A percentile compares a stretch with the other conserved stretches of the same genome.
These are phyloP conservation scores for Aphelocoma californica DNA, from an alignment of 2,797 vertebrate species.

Conservation along the genomic window DNA sequence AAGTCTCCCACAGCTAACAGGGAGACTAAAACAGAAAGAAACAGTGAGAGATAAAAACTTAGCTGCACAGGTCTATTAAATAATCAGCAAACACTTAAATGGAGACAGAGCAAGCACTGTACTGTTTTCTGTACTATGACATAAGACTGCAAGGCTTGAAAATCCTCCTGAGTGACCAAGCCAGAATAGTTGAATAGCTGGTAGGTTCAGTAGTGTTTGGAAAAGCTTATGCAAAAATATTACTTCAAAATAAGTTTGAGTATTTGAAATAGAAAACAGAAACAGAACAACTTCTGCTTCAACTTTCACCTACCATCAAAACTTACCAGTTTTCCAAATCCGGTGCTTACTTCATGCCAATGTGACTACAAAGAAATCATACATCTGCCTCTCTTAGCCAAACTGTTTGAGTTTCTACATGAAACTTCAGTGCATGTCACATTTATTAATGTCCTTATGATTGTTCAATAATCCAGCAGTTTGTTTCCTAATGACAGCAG, in stretches of 20 bases:
- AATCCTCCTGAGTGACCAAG: background rate
- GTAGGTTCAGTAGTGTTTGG: background rate
- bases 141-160: background rate
- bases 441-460: constrained; percentile 28
- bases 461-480: constrained; percentile 61
- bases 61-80: background rate
- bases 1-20: background rate
- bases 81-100: background rate
- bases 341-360: background rate
- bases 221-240: background rate
- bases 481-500: constrained; percentile 45
- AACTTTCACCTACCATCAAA: background rate
- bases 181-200: background rate
- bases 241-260: background rate
- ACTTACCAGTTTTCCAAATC: background rate
- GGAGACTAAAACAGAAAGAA: background rate
- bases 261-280: background rate
- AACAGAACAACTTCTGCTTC: background rate
- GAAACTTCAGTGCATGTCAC: constrained; percentile 27
- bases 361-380: background rate
- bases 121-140: background rate
- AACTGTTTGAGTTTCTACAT: background rate
- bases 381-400: background rate
- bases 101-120: background rate
- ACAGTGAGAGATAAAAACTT: background rate